Percentiles rank a stretch among this genome's conserved stretches.
phyloP scores from a whole-genome alignment of 2,888 invertebrate species.

The Dicranocentrus wangi region DNA sequence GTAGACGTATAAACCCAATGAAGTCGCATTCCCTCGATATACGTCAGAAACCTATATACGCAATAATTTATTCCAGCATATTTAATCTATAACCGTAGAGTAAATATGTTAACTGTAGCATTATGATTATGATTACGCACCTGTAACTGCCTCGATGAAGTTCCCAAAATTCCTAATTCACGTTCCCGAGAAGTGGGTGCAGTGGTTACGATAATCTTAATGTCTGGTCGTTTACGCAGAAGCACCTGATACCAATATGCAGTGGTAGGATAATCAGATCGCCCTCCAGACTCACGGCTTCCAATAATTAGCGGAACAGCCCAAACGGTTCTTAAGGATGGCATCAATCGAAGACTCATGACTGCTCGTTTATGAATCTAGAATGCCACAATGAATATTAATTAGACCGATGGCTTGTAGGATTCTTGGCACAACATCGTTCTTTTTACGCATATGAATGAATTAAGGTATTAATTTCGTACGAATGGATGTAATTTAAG shows the following conservation, averaged over 20 bases:
- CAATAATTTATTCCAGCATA: neutral
- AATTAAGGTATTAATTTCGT: neutral
- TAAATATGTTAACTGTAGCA: too few relatives aligned
- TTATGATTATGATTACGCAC: neutral
- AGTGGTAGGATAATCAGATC: conserved; percentile 42
- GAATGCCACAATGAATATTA: neutral
- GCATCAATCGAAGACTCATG: conserved; percentile 44
- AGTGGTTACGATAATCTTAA: conserved; percentile 40
- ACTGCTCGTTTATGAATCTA: conserved; percentile 42
- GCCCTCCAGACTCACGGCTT: conserved; percentile 39
- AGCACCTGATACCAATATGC: conserved; percentile 47
- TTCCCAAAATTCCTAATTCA: conserved; percentile 32
- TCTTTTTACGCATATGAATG: neutral
- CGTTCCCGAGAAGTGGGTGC: conserved; percentile 29
- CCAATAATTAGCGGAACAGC: conserved; percentile 40
- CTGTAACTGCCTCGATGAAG: conserved; percentile 12
- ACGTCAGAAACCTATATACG: conserved; percentile 17
- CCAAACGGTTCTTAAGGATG: conserved; percentile 23
- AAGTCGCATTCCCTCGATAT: conserved; percentile 38
- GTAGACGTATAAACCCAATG: conserved; percentile 31
- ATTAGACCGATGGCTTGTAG: neutral
- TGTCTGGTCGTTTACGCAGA: conserved; percentile 35
- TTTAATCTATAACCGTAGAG: neutral
- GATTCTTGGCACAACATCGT: neutral
- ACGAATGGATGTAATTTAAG: conserved; percentile 39